These are phyloP conservation scores for Leptura quadrifasciata DNA, from an alignment of 2,888 invertebrate species.

Conservation along the genomic window DNA sequence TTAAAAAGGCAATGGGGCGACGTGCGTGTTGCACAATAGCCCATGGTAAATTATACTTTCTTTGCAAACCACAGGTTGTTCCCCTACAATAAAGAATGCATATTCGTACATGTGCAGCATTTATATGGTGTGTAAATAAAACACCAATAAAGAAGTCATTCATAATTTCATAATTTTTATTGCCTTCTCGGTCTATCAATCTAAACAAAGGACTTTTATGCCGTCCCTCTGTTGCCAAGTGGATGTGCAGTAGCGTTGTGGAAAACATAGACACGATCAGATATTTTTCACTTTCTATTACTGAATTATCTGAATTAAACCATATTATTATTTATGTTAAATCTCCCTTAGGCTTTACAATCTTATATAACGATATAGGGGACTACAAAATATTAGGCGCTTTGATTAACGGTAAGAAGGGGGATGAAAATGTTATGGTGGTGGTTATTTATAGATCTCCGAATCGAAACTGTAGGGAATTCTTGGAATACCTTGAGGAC, in stretches of 20 bases:
- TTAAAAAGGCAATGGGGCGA: constrained; percentile 43
- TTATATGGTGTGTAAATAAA: constrained; percentile 33
- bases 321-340: too few species aligned
- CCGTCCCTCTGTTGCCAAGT: constrained; percentile 6
- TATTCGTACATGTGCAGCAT: constrained; percentile 41
- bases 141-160: constrained; percentile 34
- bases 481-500: too few species aligned
- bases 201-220: constrained; percentile 23
- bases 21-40: constrained; percentile 46
- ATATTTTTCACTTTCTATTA: neutral
- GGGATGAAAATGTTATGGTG: too few species aligned
- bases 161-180: constrained; percentile 35
- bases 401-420: too few species aligned
- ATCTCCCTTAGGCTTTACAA: too few species aligned
- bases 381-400: too few species aligned
- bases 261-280: neutral
- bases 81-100: constrained; percentile 42
- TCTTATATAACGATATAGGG: too few species aligned
- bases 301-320: too few species aligned
- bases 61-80: constrained; percentile 48
- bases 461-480: too few species aligned
- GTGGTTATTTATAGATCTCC: too few species aligned
- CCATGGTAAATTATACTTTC: constrained; percentile 48
- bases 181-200: constrained; percentile 26
- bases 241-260: neutral